Percentiles rank a stretch among this genome's conserved stretches.
phyloP scores from a whole-genome alignment of 2,113 vertebrate genomes.

The Calyptommatus sinebrachiatus region DNA sequence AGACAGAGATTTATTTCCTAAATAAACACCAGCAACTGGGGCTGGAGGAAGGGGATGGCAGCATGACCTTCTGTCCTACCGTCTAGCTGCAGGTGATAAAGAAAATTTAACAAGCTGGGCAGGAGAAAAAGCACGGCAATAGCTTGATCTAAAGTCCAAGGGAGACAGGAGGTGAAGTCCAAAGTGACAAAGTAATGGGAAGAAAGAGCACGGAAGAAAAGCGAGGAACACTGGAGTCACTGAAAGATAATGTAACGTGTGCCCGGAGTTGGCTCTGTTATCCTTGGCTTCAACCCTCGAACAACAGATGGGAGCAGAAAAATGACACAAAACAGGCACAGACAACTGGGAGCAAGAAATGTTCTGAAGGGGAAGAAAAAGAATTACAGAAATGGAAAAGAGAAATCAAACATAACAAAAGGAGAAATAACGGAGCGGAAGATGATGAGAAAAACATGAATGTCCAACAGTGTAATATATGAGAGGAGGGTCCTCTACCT shows the following conservation, averaged over 20 bases:
- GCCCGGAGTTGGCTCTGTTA: not conserved
- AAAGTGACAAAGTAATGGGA: slow-evolving; percentile 13
- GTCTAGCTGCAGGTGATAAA: slow-evolving; percentile 12
- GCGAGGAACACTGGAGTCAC: slow-evolving; percentile 9
- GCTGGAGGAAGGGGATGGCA: not conserved
- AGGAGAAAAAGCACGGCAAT: slow-evolving; percentile 15
- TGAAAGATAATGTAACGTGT: slow-evolving; percentile 23
- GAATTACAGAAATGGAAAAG: not conserved
- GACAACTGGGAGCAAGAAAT: not conserved
- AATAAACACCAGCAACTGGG: too few relatives aligned
- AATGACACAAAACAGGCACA: not conserved
- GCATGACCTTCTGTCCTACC: slow-evolving; percentile 15
- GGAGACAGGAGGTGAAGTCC: slow-evolving; percentile 17
- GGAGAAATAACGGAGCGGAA: not conserved
- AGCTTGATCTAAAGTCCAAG: not conserved
- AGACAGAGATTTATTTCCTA: too few relatives aligned
- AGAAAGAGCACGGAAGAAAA: slow-evolving; percentile 11
- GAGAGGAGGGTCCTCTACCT: too few relatives aligned
- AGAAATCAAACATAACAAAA: not conserved
- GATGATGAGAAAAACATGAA: too few relatives aligned
- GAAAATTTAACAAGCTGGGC: slow-evolving; percentile 23
- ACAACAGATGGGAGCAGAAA: slow-evolving; percentile 21
- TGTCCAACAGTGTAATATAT: too few relatives aligned
- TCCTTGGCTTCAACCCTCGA: not conserved
- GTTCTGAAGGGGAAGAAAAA: not conserved